Evolutionary conservation across 2,797 vertebrate species (phyloP), one percentile per base, ranked within the genome.

Genomic region (Pteronotus mesoamericanus): DNA sequence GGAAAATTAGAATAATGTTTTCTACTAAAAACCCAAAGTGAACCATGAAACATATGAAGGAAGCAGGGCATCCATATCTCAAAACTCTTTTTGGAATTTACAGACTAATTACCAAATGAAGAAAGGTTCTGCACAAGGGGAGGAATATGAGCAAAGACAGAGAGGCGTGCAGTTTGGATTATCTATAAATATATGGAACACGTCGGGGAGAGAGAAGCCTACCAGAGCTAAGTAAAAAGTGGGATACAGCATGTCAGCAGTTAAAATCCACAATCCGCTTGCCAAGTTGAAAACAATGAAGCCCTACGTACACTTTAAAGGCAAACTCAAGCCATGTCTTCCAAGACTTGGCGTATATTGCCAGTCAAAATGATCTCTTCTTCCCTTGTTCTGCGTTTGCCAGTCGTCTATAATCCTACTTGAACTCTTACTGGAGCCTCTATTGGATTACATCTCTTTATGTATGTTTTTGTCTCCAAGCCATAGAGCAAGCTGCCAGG

Each of bases 1-100:
- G 24, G 26, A 3, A 91, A 88, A 74, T 78, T 39, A 94, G 18
- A 95, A 78, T 21, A 26, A 44, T 29, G 10, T 48, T 84, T 37
- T 75, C 64, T 59, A 90, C 12, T 69, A 42, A 61, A 94, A 94
- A 57, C 34, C 86, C 46, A 18, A 96, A 57, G 48, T 95, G 87
- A 96, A 78, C 26, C 66, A 66, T 59, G 64, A 92, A 93, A 93
- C 92, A 29, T 71, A 86, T 37, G 55, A 94, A 94, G 32, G 26
- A 78, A 82, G 1, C 37, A 85, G n/a, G 6, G 6, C 48, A 71
- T 59, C 80, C 48, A 39, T 88, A 46, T 83, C 55, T 69, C 37
- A 78, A 57, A 46, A 57, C 0, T 57, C 34, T 14, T 74, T 64
- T 55, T 72, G 61, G 29, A 94, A 83, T 88, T 72, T 82, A 22